Evolutionary conservation across 2,113 vertebrate species (phyloP).

Genomic region (Oreochromis spilurus): DNA sequence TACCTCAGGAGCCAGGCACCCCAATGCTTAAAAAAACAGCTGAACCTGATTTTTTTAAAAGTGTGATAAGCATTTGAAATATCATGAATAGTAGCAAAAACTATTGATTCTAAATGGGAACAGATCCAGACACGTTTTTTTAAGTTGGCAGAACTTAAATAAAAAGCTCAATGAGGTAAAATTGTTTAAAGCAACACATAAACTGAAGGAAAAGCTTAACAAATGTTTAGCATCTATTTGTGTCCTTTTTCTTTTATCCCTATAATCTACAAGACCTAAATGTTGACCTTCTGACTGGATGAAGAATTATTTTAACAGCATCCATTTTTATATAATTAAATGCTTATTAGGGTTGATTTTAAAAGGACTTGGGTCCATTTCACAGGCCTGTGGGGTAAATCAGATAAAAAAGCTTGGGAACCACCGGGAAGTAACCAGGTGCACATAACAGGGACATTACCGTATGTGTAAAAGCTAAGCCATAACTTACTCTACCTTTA

Average conservation of each 20-base stretch:
- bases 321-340: not conserved
- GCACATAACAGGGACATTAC: not conserved
- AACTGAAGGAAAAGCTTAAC: not conserved
- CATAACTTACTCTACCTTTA: not conserved
- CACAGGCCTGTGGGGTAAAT: not conserved
- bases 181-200: not conserved
- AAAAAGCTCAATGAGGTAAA: not conserved
- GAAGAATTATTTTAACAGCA: not conserved
- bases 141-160: not conserved
- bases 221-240: not conserved
- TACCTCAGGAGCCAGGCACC: not conserved
- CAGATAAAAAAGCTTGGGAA: not conserved
- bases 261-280: not conserved
- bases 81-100: not conserved
- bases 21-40: not conserved
- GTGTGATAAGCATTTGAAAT: not conserved
- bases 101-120: not conserved
- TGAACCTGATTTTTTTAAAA: not conserved
- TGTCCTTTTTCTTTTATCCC: not conserved
- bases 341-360: not conserved
- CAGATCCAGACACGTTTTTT: not conserved
- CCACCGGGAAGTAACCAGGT: not conserved
- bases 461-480: not conserved
- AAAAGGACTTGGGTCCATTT: not conserved
- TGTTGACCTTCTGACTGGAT: not conserved